Percentiles rank a stretch among this genome's conserved stretches.
Evolutionary conservation across 2,113 vertebrate species (phyloP).

Genomic region (Anas platyrhynchos): DNA sequence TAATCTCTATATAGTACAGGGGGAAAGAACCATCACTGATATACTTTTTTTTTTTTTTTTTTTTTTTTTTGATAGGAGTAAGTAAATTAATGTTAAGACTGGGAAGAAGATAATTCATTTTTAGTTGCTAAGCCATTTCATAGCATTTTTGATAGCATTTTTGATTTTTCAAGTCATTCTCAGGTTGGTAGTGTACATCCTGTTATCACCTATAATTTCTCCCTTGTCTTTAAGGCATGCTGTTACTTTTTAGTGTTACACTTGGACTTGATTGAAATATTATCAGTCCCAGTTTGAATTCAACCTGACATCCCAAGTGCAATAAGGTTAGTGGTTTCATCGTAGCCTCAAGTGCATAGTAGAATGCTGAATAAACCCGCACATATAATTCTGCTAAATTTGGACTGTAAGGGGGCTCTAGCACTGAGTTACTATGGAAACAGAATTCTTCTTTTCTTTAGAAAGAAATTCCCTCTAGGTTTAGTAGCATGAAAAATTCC

Average conservation of each 20-base stretch:
- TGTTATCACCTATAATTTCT: background rate
- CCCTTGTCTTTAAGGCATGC: background rate
- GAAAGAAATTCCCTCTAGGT: slow-evolving; percentile 73
- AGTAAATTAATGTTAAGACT: background rate
- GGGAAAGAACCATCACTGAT: background rate
- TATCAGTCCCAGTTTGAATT: slow-evolving; percentile 1
- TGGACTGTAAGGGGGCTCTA: slow-evolving; percentile 72
- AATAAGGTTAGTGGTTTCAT: slow-evolving; percentile 51
- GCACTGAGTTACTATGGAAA: slow-evolving; percentile 79
- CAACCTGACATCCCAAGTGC: slow-evolving; percentile 40
- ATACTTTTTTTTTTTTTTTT: background rate
- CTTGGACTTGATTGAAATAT: background rate
- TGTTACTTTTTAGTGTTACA: background rate
- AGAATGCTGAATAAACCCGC: slow-evolving; percentile 67
- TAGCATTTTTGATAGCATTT: background rate
- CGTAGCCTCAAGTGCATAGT: slow-evolving; percentile 52
- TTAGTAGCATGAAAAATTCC: slow-evolving; percentile 39
- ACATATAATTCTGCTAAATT: slow-evolving; percentile 76
- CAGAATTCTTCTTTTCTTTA: slow-evolving; percentile 72
- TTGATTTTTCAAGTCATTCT: background rate
- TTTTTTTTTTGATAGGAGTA: background rate
- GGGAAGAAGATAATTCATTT: background rate
- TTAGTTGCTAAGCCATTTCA: background rate
- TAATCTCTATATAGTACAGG: background rate
- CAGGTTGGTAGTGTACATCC: background rate